A percentile compares a stretch with the other conserved stretches of the same genome.
Evolutionary conservation across 2,888 invertebrate species (phyloP).

Genomic region (Amiota mariae): DNA sequence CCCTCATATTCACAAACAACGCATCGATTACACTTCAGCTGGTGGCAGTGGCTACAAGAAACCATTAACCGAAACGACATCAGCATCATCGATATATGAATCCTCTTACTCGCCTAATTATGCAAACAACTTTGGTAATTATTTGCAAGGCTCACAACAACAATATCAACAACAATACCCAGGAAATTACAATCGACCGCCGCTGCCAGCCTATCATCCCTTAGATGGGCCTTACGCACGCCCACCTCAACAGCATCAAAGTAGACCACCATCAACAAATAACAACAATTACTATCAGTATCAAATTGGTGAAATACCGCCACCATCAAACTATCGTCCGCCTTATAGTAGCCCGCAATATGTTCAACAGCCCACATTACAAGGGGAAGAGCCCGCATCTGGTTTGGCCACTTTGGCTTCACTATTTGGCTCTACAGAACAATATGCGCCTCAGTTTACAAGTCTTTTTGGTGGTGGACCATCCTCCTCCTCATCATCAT

Average conservation of each 20-base stretch:
- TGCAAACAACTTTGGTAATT: constrained; percentile 71
- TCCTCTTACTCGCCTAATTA: constrained; percentile 61
- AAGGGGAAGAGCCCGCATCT: constrained; percentile 37
- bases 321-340: constrained; percentile 53
- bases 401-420: constrained; percentile 66
- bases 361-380: constrained; percentile 6
- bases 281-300: constrained; percentile 64
- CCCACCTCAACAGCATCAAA: not conserved
- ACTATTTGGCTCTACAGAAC: constrained; percentile 57
- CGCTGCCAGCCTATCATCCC: not conserved
- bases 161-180: constrained; percentile 26
- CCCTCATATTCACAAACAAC: constrained; percentile 56
- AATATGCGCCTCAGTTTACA: constrained; percentile 72
- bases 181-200: constrained; percentile 27
- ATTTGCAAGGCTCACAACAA: constrained; percentile 58
- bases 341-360: constrained; percentile 32
- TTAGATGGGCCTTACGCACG: constrained; percentile 3
- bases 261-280: not conserved
- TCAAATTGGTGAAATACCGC: constrained; percentile 68
- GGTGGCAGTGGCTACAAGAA: constrained; percentile 47
- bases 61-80: constrained; percentile 42
- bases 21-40: constrained; percentile 48
- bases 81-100: constrained; percentile 46
- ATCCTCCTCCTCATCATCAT: constrained; percentile 30
- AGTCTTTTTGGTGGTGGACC: constrained; percentile 61